phyloP scores from a whole-genome alignment of 30 jellyfish, hydroid and myxozoan species.

The Aurelia aurita region DNA sequence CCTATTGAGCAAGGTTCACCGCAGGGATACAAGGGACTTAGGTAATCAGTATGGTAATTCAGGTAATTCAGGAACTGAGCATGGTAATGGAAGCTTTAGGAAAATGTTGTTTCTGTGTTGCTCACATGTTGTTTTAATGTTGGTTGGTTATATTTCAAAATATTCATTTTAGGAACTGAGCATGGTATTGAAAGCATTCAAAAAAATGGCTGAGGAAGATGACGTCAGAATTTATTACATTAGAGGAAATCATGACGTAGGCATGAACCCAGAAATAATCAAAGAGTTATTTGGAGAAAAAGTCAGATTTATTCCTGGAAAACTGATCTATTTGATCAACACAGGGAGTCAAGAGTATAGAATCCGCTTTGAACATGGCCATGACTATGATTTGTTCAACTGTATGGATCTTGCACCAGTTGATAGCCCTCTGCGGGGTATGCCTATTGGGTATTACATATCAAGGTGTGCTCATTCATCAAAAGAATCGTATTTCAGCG shows the following conservation, averaged over 20 bases:
- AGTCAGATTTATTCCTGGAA: constrained; percentile 76
- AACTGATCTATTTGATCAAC: constrained; percentile 64
- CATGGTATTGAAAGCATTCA: constrained; percentile 46
- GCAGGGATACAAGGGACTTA: too few relatives aligned
- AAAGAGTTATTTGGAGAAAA: constrained; percentile 61
- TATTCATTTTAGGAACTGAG: constrained; percentile 20
- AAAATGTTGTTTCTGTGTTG: too few relatives aligned
- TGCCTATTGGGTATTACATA: constrained; percentile 74
- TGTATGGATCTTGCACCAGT: constrained; percentile 53
- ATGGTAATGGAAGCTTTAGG: too few relatives aligned
- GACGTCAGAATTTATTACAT: constrained; percentile 71
- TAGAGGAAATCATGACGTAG: constrained; percentile 83
- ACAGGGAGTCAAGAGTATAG: constrained; percentile 75
- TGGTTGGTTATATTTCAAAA: too few relatives aligned
- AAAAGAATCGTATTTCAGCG: constrained; percentile 67
- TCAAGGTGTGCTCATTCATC: constrained; percentile 78
- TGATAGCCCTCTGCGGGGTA: constrained; percentile 78
- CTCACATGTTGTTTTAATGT: too few relatives aligned
- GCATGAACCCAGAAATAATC: constrained; percentile 54
- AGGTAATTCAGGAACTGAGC: too few relatives aligned
- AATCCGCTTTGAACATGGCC: constrained; percentile 90
- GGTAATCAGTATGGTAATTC: too few relatives aligned
- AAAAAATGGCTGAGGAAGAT: constrained; percentile 86
- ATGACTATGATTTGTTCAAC: constrained; percentile 79
- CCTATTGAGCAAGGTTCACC: too few relatives aligned